Conservation (phyloP, 1,140 invertebrate genomes). For the Drosophila elegans region DNA sequence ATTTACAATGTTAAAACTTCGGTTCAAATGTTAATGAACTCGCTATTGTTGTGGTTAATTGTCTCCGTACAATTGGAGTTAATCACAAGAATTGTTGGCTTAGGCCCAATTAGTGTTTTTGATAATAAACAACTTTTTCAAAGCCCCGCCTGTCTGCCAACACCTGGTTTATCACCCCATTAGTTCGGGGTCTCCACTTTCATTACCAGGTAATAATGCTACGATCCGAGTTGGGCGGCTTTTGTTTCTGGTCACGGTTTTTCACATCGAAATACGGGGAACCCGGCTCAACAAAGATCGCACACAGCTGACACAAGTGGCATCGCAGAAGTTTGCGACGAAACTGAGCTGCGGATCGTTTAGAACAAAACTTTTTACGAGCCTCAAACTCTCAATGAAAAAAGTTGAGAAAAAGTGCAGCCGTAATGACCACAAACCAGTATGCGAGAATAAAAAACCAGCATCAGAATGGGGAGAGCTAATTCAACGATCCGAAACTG, state of each 20-base stretch:
- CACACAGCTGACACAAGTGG: constrained; percentile 28
- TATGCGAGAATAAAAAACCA: constrained; percentile 34
- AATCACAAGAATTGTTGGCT: constrained; percentile 21
- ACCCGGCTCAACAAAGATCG: constrained; percentile 21
- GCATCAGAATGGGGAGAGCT: constrained; percentile 4
- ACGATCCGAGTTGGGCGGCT: constrained; percentile 4
- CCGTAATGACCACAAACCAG: constrained; percentile 55
- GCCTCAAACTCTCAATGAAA: constrained; percentile 32
- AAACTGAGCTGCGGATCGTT: constrained; percentile 66
- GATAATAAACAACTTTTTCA: constrained; percentile 19
- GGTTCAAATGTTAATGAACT: constrained; percentile 53
- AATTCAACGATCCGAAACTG: not conserved
- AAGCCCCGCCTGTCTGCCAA: not conserved
- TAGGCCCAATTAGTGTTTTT: constrained; percentile 4
- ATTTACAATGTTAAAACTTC: not conserved
- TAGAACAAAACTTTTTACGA: constrained; percentile 71
- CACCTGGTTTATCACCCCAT: constrained; percentile 32
- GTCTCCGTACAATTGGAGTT: constrained; percentile 9
- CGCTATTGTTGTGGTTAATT: constrained; percentile 22
- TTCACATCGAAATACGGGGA: constrained; percentile 8
- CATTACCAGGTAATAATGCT: constrained; percentile 36
- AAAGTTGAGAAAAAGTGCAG: constrained; percentile 33
- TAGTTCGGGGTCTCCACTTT: constrained; percentile 38
- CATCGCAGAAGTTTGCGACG: constrained; percentile 45
- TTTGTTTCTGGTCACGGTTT: constrained; percentile 20